Evolutionary conservation across 2,113 vertebrate genomes (phyloP).

Genomic region (Tursiops truncatus): DNA sequence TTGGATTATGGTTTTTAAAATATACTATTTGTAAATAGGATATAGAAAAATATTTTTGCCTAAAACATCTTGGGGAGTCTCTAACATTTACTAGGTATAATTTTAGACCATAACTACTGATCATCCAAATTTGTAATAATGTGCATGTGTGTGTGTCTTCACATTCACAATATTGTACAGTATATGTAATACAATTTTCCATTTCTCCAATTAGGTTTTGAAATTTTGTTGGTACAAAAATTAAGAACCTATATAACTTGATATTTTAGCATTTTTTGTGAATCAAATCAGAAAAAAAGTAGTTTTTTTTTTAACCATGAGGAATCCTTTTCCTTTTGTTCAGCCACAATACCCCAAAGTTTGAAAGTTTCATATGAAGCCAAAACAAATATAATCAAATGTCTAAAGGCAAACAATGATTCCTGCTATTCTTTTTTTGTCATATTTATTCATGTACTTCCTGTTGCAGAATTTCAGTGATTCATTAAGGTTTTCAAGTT

Average conservation of each 20-base stretch:
- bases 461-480: neutral
- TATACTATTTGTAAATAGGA: neutral
- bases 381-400: neutral
- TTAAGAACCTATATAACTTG: neutral
- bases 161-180: neutral
- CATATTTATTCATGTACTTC: neutral
- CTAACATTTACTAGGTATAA: neutral
- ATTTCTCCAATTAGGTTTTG: neutral
- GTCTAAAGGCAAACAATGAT: neutral
- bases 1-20: neutral
- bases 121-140: neutral
- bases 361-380: neutral
- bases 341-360: neutral
- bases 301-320: neutral
- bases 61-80: neutral
- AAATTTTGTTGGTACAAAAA: neutral
- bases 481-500: neutral
- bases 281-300: neutral
- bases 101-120: neutral
- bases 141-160: neutral
- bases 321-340: neutral
- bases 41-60: neutral
- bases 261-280: neutral
- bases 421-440: neutral
- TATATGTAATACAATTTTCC: neutral